Conservation (phyloP, 2,888 invertebrate genomes). For the Flexamia atlantica region DNA sequence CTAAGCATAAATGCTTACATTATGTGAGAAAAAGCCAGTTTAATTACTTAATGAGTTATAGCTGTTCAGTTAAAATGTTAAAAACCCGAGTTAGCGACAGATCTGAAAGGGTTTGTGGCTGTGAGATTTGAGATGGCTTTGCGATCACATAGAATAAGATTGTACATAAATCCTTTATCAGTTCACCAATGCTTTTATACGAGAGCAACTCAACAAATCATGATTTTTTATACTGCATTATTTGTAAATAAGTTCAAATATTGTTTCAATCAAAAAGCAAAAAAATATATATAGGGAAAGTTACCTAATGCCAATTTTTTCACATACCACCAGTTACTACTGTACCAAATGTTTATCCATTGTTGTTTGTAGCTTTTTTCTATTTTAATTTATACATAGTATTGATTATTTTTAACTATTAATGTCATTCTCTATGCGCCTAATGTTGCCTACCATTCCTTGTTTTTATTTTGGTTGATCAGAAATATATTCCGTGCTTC, state of each 20-base stretch:
- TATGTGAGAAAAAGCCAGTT: no score
- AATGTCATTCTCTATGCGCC: neutral
- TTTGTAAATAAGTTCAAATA: slow-evolving; percentile 53
- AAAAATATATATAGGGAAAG: slow-evolving; percentile 31
- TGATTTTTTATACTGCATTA: slow-evolving; percentile 51
- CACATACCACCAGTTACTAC: slow-evolving; percentile 31
- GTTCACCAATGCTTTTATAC: slow-evolving; percentile 47
- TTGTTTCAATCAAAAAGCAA: slow-evolving; percentile 29
- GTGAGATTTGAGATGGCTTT: slow-evolving; percentile 42
- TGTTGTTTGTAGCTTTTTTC: slow-evolving; percentile 19
- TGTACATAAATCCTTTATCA: slow-evolving; percentile 46
- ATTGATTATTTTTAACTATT: neutral
- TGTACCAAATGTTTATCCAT: slow-evolving; percentile 40
- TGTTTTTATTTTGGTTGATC: neutral
- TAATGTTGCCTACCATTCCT: neutral
- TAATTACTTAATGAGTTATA: no score
- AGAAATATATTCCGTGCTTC: neutral
- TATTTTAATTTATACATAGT: slow-evolving; percentile 15
- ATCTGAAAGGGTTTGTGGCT: slow-evolving; percentile 36
- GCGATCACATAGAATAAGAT: slow-evolving; percentile 44
- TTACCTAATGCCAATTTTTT: slow-evolving; percentile 46
- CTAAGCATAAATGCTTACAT: no score
- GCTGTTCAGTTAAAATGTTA: no score
- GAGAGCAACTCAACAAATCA: slow-evolving; percentile 28
- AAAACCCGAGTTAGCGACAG: neutral